Percentiles rank a stretch among this genome's conserved stretches.
Evolutionary conservation across 2,113 vertebrate genomes (phyloP).

Genomic region (Pollachius pollachius): DNA sequence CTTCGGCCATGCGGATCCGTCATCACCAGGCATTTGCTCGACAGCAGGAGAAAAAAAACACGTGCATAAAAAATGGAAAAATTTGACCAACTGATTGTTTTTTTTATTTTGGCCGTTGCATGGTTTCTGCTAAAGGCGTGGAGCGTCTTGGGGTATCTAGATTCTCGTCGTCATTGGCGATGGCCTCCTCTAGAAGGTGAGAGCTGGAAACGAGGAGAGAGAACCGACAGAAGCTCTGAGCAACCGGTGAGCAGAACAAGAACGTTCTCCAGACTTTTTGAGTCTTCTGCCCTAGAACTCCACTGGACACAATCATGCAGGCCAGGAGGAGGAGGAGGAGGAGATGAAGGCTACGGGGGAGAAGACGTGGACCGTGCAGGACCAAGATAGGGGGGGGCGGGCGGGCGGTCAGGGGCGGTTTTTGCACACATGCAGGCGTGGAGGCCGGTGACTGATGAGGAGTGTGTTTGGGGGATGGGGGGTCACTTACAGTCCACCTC

Average conservation of each 20-base stretch:
- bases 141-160: not conserved
- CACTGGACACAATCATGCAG: conserved; percentile 35
- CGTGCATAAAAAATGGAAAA: conserved; percentile 4
- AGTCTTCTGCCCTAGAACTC: not conserved
- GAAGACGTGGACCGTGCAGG: not conserved
- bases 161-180: not conserved
- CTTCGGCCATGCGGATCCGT: conserved; percentile 37
- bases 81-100: not conserved
- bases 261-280: conserved; percentile 10
- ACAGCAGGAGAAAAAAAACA: conserved; percentile 8
- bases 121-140: not conserved
- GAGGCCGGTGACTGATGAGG: not conserved
- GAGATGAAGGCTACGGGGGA: conserved; percentile 9
- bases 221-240: conserved; percentile 24
- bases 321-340: not conserved
- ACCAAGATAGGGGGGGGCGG: conserved; percentile 21
- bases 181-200: conserved; percentile 57
- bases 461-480: not conserved
- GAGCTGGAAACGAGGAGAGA: conserved; percentile 54
- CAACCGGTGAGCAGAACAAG: not conserved
- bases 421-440: conserved; percentile 14
- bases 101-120: too few relatives aligned
- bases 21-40: too few relatives aligned
- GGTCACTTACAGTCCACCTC: conserved; percentile 87
- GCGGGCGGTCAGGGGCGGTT: too few relatives aligned